Conservation (phyloP, 2,888 invertebrate genomes). For the Tetragonisca angustula region DNA sequence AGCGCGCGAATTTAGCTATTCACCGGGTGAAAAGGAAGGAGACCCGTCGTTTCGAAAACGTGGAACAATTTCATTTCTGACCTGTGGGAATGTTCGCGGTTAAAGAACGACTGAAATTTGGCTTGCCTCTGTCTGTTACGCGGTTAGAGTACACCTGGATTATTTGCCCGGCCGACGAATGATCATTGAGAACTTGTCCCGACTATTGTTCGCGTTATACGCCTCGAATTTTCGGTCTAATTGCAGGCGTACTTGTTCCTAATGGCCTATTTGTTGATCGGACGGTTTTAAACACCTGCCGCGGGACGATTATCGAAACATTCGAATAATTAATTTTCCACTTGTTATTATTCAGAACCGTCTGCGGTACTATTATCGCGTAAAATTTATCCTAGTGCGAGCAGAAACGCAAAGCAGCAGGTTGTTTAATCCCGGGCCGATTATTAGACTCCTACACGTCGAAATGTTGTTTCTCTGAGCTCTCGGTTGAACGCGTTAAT, state of each 20-base stretch:
- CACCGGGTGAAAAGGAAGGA: neutral
- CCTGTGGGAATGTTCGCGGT: neutral
- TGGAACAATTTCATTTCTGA: neutral
- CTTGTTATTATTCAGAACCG: neutral
- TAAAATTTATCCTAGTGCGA: neutral
- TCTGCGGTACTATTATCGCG: neutral
- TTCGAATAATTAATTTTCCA: conserved; percentile 1
- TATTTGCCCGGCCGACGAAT: neutral
- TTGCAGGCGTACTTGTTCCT: neutral
- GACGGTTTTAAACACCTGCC: too few species aligned
- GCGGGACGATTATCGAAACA: neutral
- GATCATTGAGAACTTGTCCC: neutral
- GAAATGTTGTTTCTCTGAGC: neutral
- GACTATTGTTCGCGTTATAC: neutral
- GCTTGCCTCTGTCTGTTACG: neutral
- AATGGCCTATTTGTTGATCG: neutral
- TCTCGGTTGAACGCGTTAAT: neutral
- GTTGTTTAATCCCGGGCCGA: neutral
- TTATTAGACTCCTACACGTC: neutral
- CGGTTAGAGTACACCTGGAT: neutral
- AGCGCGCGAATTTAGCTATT: neutral
- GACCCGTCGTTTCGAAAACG: conserved; percentile 7
- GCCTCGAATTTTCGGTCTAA: neutral
- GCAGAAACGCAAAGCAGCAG: neutral
- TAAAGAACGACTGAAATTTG: neutral